These are phyloP conservation scores for Trichoplusia ni DNA, from an alignment of 1,140 invertebrate species.

Conservation along the genomic window DNA sequence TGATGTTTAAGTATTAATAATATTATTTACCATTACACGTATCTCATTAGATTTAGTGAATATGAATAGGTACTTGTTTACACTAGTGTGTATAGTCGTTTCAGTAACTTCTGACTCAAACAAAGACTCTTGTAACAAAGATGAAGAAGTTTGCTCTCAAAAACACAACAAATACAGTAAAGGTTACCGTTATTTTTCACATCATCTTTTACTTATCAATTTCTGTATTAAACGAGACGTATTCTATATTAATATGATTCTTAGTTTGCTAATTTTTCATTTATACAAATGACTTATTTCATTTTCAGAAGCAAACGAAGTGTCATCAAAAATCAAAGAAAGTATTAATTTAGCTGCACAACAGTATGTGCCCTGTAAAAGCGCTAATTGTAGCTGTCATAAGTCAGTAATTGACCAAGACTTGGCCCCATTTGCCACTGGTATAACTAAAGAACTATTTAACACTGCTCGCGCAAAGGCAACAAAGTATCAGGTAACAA, in stretches of 20 bases:
- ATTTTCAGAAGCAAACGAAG: slow-evolving; percentile 72
- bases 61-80: slow-evolving; percentile 3
- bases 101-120: background rate
- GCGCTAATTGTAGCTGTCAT: slow-evolving; percentile 84
- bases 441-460: slow-evolving; percentile 86
- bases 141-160: slow-evolving; percentile 27
- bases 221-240: background rate
- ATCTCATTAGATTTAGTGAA: background rate
- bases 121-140: slow-evolving; percentile 15
- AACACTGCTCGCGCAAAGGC: slow-evolving; percentile 84
- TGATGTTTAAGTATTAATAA: no score
- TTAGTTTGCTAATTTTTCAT: no score
- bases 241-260: no score
- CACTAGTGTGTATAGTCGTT: background rate
- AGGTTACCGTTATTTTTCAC: slow-evolving; percentile 14
- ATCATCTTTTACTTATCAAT: background rate
- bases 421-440: slow-evolving; percentile 85
- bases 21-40: no score
- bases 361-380: slow-evolving; percentile 74
- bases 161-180: slow-evolving; percentile 45
- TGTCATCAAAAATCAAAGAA: slow-evolving; percentile 59
- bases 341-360: slow-evolving; percentile 68
- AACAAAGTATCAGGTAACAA: slow-evolving; percentile 91
- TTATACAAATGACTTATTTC: no score
- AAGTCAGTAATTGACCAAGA: slow-evolving; percentile 85